phyloP scores from a whole-genome alignment of 2,888 invertebrate genomes.

The Eilema griseolum region DNA sequence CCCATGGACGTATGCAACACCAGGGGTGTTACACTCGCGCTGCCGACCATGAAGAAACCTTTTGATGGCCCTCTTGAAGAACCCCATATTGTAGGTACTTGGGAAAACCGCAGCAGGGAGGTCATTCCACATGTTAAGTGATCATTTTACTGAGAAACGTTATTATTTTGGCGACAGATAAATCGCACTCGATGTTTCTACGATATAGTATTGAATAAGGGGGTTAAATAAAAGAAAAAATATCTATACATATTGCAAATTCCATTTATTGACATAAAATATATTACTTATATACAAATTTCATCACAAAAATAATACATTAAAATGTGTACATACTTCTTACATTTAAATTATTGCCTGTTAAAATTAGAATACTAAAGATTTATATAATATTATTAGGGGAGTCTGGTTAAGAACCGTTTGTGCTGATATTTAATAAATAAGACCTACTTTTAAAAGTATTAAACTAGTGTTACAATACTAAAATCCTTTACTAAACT shows the following conservation, averaged over 20 bases:
- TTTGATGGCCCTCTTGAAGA: too few relatives aligned
- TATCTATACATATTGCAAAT: background rate
- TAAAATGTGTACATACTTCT: background rate
- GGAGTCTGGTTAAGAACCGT: background rate
- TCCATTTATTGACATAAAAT: slow-evolving; percentile 2
- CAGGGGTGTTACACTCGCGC: too few relatives aligned
- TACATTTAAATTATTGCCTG: background rate
- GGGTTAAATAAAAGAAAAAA: background rate
- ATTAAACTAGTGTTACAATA: too few relatives aligned
- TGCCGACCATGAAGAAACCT: too few relatives aligned
- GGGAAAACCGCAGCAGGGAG: too few relatives aligned
- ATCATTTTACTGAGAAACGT: too few relatives aligned
- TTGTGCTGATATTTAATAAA: background rate
- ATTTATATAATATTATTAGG: background rate
- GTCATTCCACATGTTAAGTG: too few relatives aligned
- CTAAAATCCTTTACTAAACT: background rate
- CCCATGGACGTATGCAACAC: too few relatives aligned
- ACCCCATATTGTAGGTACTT: too few relatives aligned
- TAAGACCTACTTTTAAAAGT: too few relatives aligned
- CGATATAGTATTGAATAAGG: background rate
- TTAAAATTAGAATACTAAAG: background rate
- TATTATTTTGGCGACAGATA: too few relatives aligned
- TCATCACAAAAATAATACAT: background rate
- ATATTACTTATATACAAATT: background rate
- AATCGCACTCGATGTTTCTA: too few relatives aligned